Evolutionary conservation across 2,113 vertebrate species (phyloP).

Genomic region (Opisthocomus hoazin): DNA sequence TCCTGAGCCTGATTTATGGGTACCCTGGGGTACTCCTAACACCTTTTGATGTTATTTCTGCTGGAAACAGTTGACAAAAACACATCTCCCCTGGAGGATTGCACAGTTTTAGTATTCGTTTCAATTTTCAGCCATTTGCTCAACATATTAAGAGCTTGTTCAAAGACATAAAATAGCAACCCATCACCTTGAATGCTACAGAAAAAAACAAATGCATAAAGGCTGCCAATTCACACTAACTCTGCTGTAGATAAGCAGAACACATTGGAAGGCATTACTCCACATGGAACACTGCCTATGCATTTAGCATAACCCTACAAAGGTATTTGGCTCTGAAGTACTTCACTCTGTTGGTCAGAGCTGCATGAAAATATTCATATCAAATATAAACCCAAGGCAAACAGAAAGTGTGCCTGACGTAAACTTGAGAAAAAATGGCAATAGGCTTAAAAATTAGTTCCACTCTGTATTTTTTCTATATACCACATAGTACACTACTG

Average conservation of each 20-base stretch:
- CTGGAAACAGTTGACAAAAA: conserved; percentile 7
- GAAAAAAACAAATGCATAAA: not conserved
- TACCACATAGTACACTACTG: not conserved
- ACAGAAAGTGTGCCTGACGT: not conserved
- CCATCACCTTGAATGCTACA: not conserved
- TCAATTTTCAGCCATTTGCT: conserved; percentile 28
- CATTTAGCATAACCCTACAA: not conserved
- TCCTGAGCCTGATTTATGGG: conserved; percentile 6
- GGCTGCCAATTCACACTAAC: not conserved
- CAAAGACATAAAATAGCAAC: conserved; percentile 1
- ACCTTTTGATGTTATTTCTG: conserved; percentile 12
- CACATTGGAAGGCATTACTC: not conserved
- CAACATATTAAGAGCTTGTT: conserved; percentile 34
- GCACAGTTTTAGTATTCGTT: conserved; percentile 28
- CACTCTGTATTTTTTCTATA: not conserved
- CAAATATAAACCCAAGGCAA: not conserved
- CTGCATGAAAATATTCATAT: not conserved
- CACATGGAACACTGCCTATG: not conserved
- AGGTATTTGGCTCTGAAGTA: not conserved
- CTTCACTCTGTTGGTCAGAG: not conserved
- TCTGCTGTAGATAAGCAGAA: not conserved
- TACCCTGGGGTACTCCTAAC: not conserved
- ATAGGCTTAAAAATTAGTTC: not conserved
- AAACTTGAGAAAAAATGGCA: not conserved
- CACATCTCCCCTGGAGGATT: not conserved